A percentile compares a stretch with the other conserved stretches of the same genome.
Evolutionary conservation across 30 jellyfish, hydroid and myxozoan genomes (phyloP).

Genomic region (Mastigias papua): DNA sequence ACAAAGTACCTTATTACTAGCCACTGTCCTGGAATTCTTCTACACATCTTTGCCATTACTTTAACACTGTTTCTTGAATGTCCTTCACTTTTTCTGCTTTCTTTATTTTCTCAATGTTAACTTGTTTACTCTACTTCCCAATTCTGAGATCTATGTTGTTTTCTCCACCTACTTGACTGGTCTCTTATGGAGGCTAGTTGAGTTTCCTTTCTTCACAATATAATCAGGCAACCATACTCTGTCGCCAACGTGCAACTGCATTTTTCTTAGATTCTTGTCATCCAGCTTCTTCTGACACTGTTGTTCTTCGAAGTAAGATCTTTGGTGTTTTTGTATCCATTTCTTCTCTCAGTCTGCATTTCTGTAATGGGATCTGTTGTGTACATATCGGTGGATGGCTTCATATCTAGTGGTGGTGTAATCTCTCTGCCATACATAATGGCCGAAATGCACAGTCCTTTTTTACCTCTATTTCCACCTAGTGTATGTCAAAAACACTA

Average conservation of each 20-base stretch:
- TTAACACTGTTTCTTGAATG: conserved; percentile 1
- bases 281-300: conserved; percentile 22
- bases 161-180: too few species aligned
- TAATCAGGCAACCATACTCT: conserved; percentile 37
- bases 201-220: conserved; percentile 7
- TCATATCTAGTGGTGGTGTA: conserved; percentile 36
- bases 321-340: conserved; percentile 30
- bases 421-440: conserved; percentile 48
- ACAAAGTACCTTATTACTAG: conserved; percentile 35
- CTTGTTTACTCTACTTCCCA: not conserved
- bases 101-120: conserved; percentile 25
- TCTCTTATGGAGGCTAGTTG: conserved; percentile 43
- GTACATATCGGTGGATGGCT: conserved; percentile 19
- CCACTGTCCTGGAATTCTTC: conserved; percentile 47
- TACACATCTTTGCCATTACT: conserved; percentile 34
- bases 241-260: conserved; percentile 14
- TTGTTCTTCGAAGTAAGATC: conserved; percentile 46
- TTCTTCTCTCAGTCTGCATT: conserved; percentile 22
- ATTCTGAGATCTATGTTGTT: conserved; percentile 8
- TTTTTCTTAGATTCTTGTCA: conserved; percentile 10
- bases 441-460: too few species aligned
- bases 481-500: too few species aligned
- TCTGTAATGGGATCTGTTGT: conserved; percentile 18
- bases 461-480: too few species aligned
- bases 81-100: conserved; percentile 28